Percentiles rank a stretch among this genome's conserved stretches.
These are phyloP conservation scores for Polypedilum vanderplanki DNA, from an alignment of 1,140 invertebrate genomes.

Conservation along the genomic window DNA sequence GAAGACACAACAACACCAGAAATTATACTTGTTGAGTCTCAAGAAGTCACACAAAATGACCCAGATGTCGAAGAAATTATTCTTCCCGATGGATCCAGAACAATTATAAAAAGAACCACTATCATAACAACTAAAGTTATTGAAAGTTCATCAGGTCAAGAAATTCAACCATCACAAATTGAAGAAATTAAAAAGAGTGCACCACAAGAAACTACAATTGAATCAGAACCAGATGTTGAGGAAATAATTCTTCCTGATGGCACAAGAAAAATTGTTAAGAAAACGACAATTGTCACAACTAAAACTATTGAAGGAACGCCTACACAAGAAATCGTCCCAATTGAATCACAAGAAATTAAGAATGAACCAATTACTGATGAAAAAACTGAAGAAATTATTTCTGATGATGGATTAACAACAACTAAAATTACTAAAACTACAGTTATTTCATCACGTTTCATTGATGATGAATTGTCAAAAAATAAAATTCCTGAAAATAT, in stretches of 20 bases:
- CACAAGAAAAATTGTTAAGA: neutral
- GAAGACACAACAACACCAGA: neutral
- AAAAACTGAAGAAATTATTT: neutral
- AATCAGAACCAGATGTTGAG: neutral
- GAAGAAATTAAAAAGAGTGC: no score
- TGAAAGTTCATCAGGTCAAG: neutral
- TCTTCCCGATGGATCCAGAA: neutral
- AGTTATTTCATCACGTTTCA: neutral
- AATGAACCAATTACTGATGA: neutral
- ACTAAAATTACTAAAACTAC: neutral
- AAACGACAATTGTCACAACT: neutral
- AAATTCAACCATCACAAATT: no score
- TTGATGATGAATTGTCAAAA: no score
- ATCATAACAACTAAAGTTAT: neutral
- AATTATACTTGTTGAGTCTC: neutral
- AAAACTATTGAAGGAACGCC: neutral
- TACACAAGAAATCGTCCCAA: neutral
- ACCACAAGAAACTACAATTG: neutral
- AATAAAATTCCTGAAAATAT: neutral
- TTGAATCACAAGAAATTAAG: neutral
- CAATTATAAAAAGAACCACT: neutral
- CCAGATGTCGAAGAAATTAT: neutral
- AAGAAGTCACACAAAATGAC: neutral
- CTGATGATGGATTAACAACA: neutral
- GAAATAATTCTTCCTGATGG: neutral